A percentile compares a stretch with the other conserved stretches of the same genome.
These are phyloP conservation scores for Drosophila pachea DNA, from an alignment of 1,140 invertebrate species.

Conservation along the genomic window DNA sequence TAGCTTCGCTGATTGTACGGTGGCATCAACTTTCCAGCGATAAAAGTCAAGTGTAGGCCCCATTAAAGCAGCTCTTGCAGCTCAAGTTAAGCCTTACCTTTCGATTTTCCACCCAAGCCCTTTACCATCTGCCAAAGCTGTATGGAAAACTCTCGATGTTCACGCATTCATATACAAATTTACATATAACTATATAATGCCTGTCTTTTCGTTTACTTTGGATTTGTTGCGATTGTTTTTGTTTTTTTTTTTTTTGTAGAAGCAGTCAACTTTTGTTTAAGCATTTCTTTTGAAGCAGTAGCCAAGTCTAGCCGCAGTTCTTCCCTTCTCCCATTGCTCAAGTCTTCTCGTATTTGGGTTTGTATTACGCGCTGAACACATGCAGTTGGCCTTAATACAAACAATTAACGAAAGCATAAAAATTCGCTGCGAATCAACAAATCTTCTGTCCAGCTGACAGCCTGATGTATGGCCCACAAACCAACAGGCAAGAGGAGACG, in stretches of 20 bases:
- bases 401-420: not conserved
- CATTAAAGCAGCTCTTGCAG: slow-evolving; percentile 30
- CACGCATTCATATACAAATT: no score
- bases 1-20: slow-evolving; percentile 27
- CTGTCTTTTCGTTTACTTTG: no score
- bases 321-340: not conserved
- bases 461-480: not conserved
- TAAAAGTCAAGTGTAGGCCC: slow-evolving; percentile 27
- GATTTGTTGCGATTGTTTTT: no score
- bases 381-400: not conserved
- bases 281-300: not conserved
- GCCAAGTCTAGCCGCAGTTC: not conserved
- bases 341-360: not conserved
- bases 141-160: slow-evolving; percentile 3
- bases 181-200: no score
- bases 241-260: no score
- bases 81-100: slow-evolving; percentile 15
- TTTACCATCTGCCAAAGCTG: not conserved
- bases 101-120: slow-evolving; percentile 18
- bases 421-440: not conserved
- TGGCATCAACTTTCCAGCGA: slow-evolving; percentile 37
- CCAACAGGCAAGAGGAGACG: no score
- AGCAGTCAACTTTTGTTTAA: no score
- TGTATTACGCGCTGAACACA: not conserved
- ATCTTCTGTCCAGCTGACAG: not conserved